Percentiles rank a stretch among this genome's conserved stretches.
Conservation (phyloP, 2,888 invertebrate genomes). For the Argynnis bischoffii region DNA sequence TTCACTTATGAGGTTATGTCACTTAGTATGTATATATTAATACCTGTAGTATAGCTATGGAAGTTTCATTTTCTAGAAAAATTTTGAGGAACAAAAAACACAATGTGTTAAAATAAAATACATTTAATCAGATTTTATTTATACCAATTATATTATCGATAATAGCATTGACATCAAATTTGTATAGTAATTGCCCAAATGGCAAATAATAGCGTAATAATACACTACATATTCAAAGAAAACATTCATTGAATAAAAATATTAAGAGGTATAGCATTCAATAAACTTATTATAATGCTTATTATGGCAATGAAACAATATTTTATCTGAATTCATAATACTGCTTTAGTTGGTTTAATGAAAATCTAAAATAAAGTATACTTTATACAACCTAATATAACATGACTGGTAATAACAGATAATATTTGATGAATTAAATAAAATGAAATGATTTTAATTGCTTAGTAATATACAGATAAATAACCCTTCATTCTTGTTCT, state of each 20-base stretch:
- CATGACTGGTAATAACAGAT: not conserved
- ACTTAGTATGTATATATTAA: conserved; percentile 1
- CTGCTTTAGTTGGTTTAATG: not conserved
- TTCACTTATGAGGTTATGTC: conserved; percentile 32
- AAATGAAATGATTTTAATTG: too few relatives aligned
- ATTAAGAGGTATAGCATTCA: conserved; percentile 1
- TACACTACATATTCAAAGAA: conserved; percentile 1
- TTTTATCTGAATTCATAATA: conserved; percentile 8
- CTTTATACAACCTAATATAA: not conserved
- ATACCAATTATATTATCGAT: not conserved
- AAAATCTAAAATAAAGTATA: not conserved
- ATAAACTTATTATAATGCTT: conserved; percentile 5
- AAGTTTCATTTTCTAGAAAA: not conserved
- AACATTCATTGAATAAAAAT: too few relatives aligned
- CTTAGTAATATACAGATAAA: too few relatives aligned
- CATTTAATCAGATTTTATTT: not conserved
- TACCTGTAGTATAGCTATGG: not conserved
- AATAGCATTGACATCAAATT: conserved; percentile 11
- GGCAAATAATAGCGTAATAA: conserved; percentile 8
- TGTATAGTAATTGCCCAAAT: not conserved
- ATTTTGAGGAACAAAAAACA: not conserved
- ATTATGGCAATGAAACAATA: conserved; percentile 2
- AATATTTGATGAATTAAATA: too few relatives aligned
- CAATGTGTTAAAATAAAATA: not conserved
- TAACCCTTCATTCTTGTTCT: too few relatives aligned